Percentiles rank a stretch among this genome's conserved stretches.
These are phyloP conservation scores for Mus caroli DNA, from an alignment of 2,797 vertebrate genomes.

Conservation along the genomic window DNA sequence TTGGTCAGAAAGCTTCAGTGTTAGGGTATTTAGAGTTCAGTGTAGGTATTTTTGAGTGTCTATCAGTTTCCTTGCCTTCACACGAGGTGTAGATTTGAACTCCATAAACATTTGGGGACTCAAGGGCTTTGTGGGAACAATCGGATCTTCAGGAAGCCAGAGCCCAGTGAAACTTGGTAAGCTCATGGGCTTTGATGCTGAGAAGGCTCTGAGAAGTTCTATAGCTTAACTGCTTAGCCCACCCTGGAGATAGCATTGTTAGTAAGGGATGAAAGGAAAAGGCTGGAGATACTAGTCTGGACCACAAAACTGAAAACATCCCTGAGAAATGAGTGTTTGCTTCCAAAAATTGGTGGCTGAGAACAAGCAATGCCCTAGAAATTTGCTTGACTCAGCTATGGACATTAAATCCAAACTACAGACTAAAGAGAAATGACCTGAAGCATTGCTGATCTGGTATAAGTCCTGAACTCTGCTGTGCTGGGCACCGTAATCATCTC, in stretches of 20 bases:
- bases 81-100: slow-evolving; percentile 14
- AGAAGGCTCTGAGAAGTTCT: not conserved
- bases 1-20: not conserved
- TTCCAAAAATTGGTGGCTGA: not conserved
- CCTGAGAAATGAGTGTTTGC: not conserved
- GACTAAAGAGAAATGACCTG: not conserved
- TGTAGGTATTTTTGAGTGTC: not conserved
- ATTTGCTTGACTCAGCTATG: not conserved
- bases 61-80: slow-evolving; percentile 17
- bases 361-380: not conserved
- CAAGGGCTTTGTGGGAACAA: not conserved
- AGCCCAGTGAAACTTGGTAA: slow-evolving; percentile 22
- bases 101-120: slow-evolving; percentile 13
- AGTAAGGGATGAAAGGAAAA: not conserved
- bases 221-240: not conserved
- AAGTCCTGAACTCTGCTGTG: not conserved
- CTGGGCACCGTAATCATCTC: not conserved
- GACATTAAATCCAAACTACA: not conserved
- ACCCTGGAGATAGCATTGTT: not conserved
- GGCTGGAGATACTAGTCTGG: not conserved
- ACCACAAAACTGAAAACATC: not conserved
- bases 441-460: not conserved
- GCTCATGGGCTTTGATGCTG: not conserved
- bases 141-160: not conserved
- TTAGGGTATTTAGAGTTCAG: not conserved